Evolutionary conservation across 2,113 vertebrate genomes (phyloP).

Genomic region (Ancistrus triradiatus): DNA sequence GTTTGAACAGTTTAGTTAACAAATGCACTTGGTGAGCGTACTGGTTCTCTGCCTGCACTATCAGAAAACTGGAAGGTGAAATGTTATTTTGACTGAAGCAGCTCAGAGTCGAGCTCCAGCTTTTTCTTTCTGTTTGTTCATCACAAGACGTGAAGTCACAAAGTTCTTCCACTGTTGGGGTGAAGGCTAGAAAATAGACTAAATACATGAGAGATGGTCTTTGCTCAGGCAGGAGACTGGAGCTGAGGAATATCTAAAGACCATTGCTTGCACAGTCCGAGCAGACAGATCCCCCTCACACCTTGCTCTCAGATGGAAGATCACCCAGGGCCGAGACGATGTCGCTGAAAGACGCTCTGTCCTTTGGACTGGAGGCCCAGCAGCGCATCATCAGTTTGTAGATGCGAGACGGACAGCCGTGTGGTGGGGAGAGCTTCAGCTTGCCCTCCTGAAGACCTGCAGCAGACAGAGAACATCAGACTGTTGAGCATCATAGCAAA

Average conservation of each 20-base stretch:
- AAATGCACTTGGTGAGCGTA: constrained; percentile 18
- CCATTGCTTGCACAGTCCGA: background rate
- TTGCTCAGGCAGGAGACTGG: background rate
- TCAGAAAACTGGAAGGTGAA: background rate
- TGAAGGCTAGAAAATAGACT: background rate
- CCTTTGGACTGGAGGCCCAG: constrained; percentile 81
- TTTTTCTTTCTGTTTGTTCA: background rate
- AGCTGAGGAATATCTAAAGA: background rate
- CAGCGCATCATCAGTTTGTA: constrained; percentile 82
- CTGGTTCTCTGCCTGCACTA: background rate
- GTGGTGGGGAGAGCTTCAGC: constrained; percentile 66
- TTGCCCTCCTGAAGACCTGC: constrained; percentile 54
- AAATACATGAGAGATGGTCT: constrained; percentile 2
- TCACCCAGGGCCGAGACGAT: constrained; percentile 69
- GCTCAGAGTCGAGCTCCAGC: background rate
- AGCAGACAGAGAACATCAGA: too few species aligned
- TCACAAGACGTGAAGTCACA: background rate
- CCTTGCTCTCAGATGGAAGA: constrained; percentile 72
- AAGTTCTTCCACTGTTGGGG: background rate
- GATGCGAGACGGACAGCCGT: constrained; percentile 77
- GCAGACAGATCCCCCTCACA: constrained; percentile 55
- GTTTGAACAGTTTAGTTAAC: constrained; percentile 39
- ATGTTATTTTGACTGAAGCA: background rate
- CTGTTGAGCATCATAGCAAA: too few species aligned
- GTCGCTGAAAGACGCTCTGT: constrained; percentile 81